Percentiles rank a stretch among this genome's conserved stretches.
Evolutionary conservation across 2,888 invertebrate species (phyloP).

Genomic region (Drosophila neutralis): DNA sequence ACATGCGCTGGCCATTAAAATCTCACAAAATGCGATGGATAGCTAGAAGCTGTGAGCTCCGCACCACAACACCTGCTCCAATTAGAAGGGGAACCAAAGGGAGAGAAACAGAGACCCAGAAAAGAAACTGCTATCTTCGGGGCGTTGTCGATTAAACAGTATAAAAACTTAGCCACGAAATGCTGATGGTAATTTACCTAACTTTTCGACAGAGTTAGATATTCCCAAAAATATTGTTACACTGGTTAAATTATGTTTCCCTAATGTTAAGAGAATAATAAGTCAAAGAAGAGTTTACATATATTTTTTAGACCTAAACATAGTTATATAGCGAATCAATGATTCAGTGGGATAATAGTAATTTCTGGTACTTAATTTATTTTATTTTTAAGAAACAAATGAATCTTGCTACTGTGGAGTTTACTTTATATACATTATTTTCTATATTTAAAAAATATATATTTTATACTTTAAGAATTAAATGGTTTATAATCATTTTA

Average conservation of each 20-base stretch:
- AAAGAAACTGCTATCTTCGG: neutral
- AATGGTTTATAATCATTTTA: too few relatives aligned
- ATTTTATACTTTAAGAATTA: neutral
- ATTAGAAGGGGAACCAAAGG: constrained; percentile 52
- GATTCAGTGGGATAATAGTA: too few relatives aligned
- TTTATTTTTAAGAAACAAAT: too few relatives aligned
- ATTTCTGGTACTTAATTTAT: too few relatives aligned
- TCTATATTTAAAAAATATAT: too few relatives aligned
- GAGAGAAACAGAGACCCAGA: neutral
- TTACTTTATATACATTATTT: too few relatives aligned
- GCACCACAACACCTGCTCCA: constrained; percentile 64
- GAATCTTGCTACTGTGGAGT: too few relatives aligned
- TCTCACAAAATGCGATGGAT: constrained; percentile 34
- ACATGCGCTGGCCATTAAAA: constrained; percentile 61
- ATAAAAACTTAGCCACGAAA: neutral
- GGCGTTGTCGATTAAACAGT: neutral
- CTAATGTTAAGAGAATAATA: neutral
- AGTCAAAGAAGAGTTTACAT: neutral
- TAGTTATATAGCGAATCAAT: too few relatives aligned
- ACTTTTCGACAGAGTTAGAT: neutral
- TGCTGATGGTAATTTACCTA: neutral
- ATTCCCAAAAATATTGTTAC: neutral
- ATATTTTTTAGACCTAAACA: neutral
- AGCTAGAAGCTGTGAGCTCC: constrained; percentile 30
- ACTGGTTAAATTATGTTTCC: neutral